Conservation (phyloP, 23 tunicate species). For the Aplidium turbinatum region DNA sequence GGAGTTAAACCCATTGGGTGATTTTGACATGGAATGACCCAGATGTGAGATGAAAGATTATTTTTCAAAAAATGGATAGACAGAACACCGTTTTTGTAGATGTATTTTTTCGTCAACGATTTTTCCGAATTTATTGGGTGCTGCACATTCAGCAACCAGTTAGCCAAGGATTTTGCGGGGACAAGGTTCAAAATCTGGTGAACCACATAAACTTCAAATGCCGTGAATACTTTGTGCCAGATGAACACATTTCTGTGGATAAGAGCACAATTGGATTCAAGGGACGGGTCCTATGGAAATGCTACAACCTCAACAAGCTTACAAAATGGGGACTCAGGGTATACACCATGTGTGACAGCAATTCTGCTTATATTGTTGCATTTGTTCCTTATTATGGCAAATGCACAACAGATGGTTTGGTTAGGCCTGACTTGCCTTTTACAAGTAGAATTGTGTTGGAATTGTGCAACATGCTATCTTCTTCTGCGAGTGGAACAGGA, state of each 20-base stretch:
- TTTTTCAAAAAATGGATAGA: slow-evolving; percentile 32
- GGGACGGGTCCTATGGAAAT: slow-evolving; percentile 31
- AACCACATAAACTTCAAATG: slow-evolving; percentile 30
- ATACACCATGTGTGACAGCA: slow-evolving; percentile 29
- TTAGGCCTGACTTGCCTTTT: slow-evolving; percentile 19
- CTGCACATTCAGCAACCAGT: slow-evolving; percentile 25
- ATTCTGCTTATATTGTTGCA: slow-evolving; percentile 20
- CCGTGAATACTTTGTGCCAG: slow-evolving; percentile 32
- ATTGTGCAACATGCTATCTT: slow-evolving; percentile 12
- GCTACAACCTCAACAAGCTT: slow-evolving; percentile 32
- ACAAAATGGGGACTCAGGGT: slow-evolving; percentile 29
- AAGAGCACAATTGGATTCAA: slow-evolving; percentile 39
- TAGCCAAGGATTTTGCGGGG: slow-evolving; percentile 23
- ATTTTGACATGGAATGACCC: too few relatives aligned
- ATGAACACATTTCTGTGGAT: too few relatives aligned
- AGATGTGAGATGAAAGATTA: slow-evolving; percentile 30
- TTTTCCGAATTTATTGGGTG: slow-evolving; percentile 35
- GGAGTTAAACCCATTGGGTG: too few relatives aligned
- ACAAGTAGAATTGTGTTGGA: slow-evolving; percentile 28
- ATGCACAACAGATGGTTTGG: slow-evolving; percentile 21
- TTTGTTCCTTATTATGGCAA: slow-evolving; percentile 27
- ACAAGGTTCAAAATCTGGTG: slow-evolving; percentile 31
- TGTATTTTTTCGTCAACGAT: slow-evolving; percentile 31
- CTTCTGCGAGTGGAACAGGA: slow-evolving; percentile 11
- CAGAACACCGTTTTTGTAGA: slow-evolving; percentile 36